These are phyloP conservation scores for Cryptoprocta ferox DNA, from an alignment of 2,797 vertebrate species.

Conservation along the genomic window DNA sequence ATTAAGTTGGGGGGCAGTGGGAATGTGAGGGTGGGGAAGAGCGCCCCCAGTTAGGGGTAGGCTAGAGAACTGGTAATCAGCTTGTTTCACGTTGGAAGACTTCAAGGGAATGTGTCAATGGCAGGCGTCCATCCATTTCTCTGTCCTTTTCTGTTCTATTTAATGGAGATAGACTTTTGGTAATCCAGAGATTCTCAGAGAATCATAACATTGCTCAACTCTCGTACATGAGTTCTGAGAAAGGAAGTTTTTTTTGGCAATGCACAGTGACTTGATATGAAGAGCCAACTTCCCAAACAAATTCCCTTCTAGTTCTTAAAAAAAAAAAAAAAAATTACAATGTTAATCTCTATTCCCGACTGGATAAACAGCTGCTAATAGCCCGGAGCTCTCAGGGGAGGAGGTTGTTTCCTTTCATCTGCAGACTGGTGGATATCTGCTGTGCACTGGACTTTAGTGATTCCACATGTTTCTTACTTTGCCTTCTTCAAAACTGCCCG, in stretches of 20 bases:
- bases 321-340: constrained; percentile 83
- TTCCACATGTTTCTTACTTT: constrained; percentile 64
- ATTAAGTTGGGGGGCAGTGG: neutral
- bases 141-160: constrained; percentile 55
- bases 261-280: constrained; percentile 76
- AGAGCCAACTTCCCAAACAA: constrained; percentile 86
- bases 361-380: constrained; percentile 86
- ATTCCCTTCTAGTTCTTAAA: constrained; percentile 85
- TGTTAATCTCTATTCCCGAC: constrained; percentile 81
- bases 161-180: constrained; percentile 68
- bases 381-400: constrained; percentile 74
- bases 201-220: constrained; percentile 80
- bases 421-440: constrained; percentile 69
- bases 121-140: neutral
- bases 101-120: neutral
- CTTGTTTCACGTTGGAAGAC: neutral
- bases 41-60: neutral
- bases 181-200: constrained; percentile 76
- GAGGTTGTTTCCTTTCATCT: constrained; percentile 79
- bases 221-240: constrained; percentile 79
- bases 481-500: constrained; percentile 37
- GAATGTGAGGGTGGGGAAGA: fast-evolving
- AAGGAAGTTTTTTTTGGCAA: constrained; percentile 88
- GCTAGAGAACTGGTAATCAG: neutral
- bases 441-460: constrained; percentile 53